A percentile compares a stretch with the other conserved stretches of the same genome.
These are phyloP conservation scores for Leptinotarsa undecemlineata DNA, from an alignment of 1,140 invertebrate species.

Conservation along the genomic window DNA sequence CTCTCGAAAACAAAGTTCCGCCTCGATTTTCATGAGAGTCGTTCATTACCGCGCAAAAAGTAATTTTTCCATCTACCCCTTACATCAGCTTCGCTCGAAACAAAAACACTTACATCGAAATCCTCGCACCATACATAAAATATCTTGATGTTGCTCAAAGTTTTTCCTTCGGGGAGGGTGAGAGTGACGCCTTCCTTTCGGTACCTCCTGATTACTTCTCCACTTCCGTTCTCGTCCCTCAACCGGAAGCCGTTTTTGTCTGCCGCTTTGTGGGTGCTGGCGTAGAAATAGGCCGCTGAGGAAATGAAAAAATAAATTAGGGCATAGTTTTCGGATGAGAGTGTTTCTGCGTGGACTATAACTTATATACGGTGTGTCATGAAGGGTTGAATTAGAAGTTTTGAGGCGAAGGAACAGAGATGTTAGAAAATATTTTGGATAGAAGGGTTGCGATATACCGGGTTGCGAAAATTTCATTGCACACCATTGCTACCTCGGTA, in stretches of 20 bases:
- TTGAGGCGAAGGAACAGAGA: too few species aligned
- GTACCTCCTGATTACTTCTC: constrained; percentile 73
- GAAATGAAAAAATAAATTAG: constrained; percentile 45
- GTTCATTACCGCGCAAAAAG: too few species aligned
- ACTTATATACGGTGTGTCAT: too few species aligned
- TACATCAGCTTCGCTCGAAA: neutral
- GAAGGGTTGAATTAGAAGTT: too few species aligned
- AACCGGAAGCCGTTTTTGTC: constrained; percentile 73
- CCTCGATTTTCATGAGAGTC: too few species aligned
- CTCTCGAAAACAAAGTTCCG: too few species aligned
- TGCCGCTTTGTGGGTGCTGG: constrained; percentile 66
- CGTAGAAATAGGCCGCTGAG: constrained; percentile 84
- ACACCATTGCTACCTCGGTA: too few species aligned
- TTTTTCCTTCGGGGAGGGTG: constrained; percentile 83
- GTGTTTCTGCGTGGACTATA: too few species aligned
- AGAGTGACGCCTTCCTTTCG: constrained; percentile 79
- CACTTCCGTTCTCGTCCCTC: constrained; percentile 78
- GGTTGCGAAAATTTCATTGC: too few species aligned
- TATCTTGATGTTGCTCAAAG: constrained; percentile 80
- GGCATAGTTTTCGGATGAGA: neutral
- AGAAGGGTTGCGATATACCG: too few species aligned
- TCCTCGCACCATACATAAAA: constrained; percentile 90
- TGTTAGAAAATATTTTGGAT: too few species aligned
- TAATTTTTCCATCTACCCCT: too few species aligned
- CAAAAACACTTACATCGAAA: constrained; percentile 70